Evolutionary conservation across 2,888 invertebrate species (phyloP).

Genomic region (Flexamia atlantica): DNA sequence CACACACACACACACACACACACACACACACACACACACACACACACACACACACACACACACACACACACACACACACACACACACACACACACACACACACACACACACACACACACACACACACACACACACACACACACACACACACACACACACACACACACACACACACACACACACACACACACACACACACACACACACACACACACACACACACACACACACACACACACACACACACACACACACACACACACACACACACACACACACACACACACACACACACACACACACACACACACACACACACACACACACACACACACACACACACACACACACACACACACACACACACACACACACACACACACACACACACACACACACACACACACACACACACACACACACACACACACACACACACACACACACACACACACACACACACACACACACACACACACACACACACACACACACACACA

Average conservation of each 20-base stretch:
- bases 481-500: slow-evolving; percentile 43
- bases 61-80: no score
- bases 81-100: no score
- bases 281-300: slow-evolving; percentile 51
- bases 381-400: slow-evolving; percentile 40
- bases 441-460: slow-evolving; percentile 40
- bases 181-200: slow-evolving; percentile 24
- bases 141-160: no score
- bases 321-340: slow-evolving; percentile 40
- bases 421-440: slow-evolving; percentile 43
- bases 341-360: slow-evolving; percentile 43
- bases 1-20: no score
- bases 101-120: no score
- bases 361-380: slow-evolving; percentile 43
- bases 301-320: slow-evolving; percentile 43
- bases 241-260: slow-evolving; percentile 42
- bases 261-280: slow-evolving; percentile 57
- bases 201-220: slow-evolving; percentile 20
- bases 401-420: slow-evolving; percentile 43
- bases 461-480: slow-evolving; percentile 43
- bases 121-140: no score
- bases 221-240: slow-evolving; percentile 24
- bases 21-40: no score
- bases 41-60: no score
- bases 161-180: slow-evolving; percentile 24